Percentiles rank a stretch among this genome's conserved stretches.
phyloP scores from a whole-genome alignment of 2,888 invertebrate genomes.

The Oxytorus armatus region DNA sequence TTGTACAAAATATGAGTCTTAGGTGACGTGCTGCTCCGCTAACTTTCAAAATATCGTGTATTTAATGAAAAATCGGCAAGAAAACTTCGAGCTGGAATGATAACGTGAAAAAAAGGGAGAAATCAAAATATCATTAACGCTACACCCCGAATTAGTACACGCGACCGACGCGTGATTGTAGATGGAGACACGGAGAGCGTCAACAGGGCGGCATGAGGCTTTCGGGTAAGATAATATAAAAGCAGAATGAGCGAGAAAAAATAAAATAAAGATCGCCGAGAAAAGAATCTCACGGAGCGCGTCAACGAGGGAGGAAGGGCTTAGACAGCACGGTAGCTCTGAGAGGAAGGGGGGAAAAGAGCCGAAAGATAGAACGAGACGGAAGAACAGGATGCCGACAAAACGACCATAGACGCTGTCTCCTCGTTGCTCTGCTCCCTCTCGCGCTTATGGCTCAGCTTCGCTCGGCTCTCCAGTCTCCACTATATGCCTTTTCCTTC shows the following conservation, averaged over 20 bases:
- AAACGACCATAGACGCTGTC: conserved; percentile 54
- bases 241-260: conserved; percentile 26
- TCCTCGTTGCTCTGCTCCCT: conserved; percentile 1
- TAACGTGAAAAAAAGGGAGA: not conserved
- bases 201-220: conserved; percentile 13
- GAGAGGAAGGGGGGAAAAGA: conserved; percentile 53
- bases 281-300: conserved; percentile 23
- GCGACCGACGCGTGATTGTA: not conserved
- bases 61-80: too few species aligned
- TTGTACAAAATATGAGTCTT: not conserved
- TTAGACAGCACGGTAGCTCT: conserved; percentile 3
- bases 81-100: too few species aligned
- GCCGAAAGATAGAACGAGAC: conserved; percentile 46
- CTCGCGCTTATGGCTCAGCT: not conserved
- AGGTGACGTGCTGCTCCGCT: too few species aligned
- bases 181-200: not conserved
- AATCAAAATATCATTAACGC: not conserved
- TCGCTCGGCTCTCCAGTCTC: conserved; percentile 60
- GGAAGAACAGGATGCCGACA: conserved; percentile 47
- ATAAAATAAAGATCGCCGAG: conserved; percentile 11
- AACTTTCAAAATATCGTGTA: too few species aligned
- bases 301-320: conserved; percentile 47
- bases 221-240: conserved; percentile 50
- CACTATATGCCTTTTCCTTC: conserved; percentile 50
- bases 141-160: not conserved